phyloP scores from a whole-genome alignment of 2,113 vertebrate species.

The Spea multiplicata region DNA sequence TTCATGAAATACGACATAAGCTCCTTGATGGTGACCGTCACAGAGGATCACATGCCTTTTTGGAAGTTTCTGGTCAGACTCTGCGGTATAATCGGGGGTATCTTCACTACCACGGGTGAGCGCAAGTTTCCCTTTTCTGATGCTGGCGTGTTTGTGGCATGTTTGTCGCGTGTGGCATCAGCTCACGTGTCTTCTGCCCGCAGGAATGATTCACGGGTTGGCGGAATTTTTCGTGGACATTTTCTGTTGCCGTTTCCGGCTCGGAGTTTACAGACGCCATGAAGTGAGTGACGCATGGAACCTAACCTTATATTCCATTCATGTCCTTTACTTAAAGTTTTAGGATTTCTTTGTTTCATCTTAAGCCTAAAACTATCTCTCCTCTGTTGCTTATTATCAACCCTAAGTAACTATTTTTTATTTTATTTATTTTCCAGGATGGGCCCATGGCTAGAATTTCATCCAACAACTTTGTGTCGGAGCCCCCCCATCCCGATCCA shows the following conservation, averaged over 20 bases:
- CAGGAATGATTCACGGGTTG: slow-evolving; percentile 90
- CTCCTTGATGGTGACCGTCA: slow-evolving; percentile 94
- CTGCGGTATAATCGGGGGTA: slow-evolving; percentile 94
- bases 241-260: slow-evolving; percentile 88
- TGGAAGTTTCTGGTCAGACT: slow-evolving; percentile 96
- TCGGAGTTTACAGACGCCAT: slow-evolving; percentile 73
- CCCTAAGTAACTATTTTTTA: too few species aligned
- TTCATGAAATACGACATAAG: slow-evolving; percentile 98
- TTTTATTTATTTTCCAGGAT: slow-evolving; percentile 3
- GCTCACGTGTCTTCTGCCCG: slow-evolving; percentile 22
- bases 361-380: too few species aligned
- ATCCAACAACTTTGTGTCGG: slow-evolving; percentile 13
- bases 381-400: too few species aligned
- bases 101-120: slow-evolving; percentile 95
- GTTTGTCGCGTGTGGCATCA: background rate
- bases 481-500: slow-evolving; percentile 12
- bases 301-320: too few species aligned
- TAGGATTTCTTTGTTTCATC: too few species aligned
- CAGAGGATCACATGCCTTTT: slow-evolving; percentile 96
- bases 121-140: background rate
- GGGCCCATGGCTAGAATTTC: slow-evolving; percentile 3
- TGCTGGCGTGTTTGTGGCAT: too few species aligned
- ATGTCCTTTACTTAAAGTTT: too few species aligned
- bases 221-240: slow-evolving; percentile 86
- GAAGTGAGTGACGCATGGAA: slow-evolving; percentile 66